Evolutionary conservation across 2,113 vertebrate species (phyloP).

Genomic region (Datnioides undecimradiatus): DNA sequence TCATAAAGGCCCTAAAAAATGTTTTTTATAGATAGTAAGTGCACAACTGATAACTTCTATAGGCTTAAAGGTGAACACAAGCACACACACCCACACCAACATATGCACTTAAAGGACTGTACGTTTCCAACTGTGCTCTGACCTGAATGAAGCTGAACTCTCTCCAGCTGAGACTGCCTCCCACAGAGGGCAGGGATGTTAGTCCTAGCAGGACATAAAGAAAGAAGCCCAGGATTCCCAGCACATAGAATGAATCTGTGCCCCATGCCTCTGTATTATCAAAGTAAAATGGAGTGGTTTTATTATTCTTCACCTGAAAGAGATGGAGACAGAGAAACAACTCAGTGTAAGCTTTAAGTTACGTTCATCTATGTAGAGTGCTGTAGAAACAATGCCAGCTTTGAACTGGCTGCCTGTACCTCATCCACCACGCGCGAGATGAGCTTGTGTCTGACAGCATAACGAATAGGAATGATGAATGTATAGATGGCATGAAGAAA

Average conservation of each 20-base stretch:
- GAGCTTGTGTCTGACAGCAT: constrained; percentile 60
- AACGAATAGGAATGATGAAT: constrained; percentile 83
- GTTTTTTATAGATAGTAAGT: constrained; percentile 42
- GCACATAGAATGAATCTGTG: constrained; percentile 84
- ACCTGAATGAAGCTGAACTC: constrained; percentile 86
- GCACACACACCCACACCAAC: background rate
- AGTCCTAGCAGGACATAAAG: constrained; percentile 92
- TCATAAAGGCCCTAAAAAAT: constrained; percentile 26
- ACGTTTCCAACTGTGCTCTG: constrained; percentile 47
- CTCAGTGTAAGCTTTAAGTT: background rate
- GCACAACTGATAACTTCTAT: constrained; percentile 25
- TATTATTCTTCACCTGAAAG: constrained; percentile 83
- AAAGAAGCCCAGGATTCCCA: constrained; percentile 92
- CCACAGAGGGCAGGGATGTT: constrained; percentile 94
- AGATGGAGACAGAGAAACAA: constrained; percentile 22
- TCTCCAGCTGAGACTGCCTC: constrained; percentile 93
- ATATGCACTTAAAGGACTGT: constrained; percentile 10
- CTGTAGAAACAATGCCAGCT: background rate
- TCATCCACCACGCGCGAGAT: constrained; percentile 67
- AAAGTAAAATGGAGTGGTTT: constrained; percentile 81
- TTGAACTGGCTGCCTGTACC: constrained; percentile 39
- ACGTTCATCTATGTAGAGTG: background rate
- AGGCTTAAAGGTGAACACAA: constrained; percentile 37
- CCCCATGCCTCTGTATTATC: constrained; percentile 81
- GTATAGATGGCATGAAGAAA: constrained; percentile 90